Evolutionary conservation across 2,113 vertebrate genomes (phyloP).

Genomic region (Myrmecobius fasciatus): DNA sequence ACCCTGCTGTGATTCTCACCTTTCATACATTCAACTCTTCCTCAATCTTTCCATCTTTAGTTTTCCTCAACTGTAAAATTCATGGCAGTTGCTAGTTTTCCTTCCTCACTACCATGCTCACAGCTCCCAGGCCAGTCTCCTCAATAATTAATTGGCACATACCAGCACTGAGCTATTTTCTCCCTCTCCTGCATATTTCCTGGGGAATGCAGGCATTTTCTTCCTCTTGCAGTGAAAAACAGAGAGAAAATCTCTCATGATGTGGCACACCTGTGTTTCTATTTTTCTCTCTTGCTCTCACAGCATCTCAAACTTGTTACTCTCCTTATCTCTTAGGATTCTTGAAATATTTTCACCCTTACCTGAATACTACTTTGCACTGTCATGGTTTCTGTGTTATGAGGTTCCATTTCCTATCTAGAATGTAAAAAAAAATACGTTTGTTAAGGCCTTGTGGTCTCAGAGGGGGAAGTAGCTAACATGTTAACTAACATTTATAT

Average conservation of each 20-base stretch:
- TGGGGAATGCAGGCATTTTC: background rate
- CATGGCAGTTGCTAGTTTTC: background rate
- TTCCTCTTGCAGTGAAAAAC: background rate
- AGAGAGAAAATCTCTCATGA: background rate
- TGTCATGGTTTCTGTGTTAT: background rate
- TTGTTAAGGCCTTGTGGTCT: background rate
- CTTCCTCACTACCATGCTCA: background rate
- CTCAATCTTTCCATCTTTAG: background rate
- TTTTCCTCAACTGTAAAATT: background rate
- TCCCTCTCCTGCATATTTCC: background rate
- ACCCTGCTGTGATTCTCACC: background rate
- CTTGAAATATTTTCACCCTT: background rate
- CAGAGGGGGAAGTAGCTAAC: background rate
- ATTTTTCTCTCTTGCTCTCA: background rate
- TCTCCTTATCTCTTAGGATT: background rate
- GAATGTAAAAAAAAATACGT: background rate
- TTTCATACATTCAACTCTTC: background rate
- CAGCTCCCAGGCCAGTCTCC: background rate
- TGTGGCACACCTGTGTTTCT: background rate
- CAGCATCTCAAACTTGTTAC: background rate
- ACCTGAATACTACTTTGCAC: background rate
- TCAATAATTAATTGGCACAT: background rate
- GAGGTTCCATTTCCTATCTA: background rate
- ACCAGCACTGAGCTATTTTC: background rate
- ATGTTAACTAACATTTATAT: background rate